Conservation (phyloP, 2,888 invertebrate genomes). For the Limulus polyphemus region DNA sequence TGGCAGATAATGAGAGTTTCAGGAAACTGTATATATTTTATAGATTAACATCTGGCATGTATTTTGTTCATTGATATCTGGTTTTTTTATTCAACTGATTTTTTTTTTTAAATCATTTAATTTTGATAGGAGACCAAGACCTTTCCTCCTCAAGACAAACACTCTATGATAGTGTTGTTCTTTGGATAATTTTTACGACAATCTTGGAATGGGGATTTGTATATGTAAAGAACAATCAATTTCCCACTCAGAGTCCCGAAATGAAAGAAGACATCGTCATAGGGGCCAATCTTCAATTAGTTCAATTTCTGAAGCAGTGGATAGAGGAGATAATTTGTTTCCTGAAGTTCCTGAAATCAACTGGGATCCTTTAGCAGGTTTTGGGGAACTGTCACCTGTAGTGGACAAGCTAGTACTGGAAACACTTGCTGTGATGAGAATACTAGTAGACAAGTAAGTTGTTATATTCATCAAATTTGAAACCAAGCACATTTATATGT, state of each 20-base stretch:
- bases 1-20: too few species aligned
- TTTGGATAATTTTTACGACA: too few species aligned
- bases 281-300: slow-evolving; percentile 12
- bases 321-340: slow-evolving; percentile 4
- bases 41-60: too few species aligned
- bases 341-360: slow-evolving; percentile 13
- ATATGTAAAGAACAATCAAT: slow-evolving; percentile 14
- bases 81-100: too few species aligned
- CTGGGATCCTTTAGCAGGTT: slow-evolving; percentile 14
- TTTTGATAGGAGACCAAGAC: too few species aligned
- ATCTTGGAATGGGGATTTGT: slow-evolving; percentile 17
- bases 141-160: too few species aligned
- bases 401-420: slow-evolving; percentile 64
- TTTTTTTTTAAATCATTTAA: too few species aligned
- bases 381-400: slow-evolving; percentile 11
- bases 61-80: too few species aligned
- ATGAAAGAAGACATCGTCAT: slow-evolving; percentile 11
- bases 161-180: too few species aligned
- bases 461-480: slow-evolving; percentile 1
- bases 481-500: neutral
- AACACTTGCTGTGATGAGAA: slow-evolving; percentile 63
- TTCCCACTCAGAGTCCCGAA: slow-evolving; percentile 6
- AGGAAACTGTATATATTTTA: too few species aligned
- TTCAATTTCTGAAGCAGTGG: slow-evolving; percentile 11
- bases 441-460: slow-evolving; percentile 69